These are phyloP conservation scores for Empis stercorea DNA, from an alignment of 2,888 invertebrate species.

Conservation along the genomic window DNA sequence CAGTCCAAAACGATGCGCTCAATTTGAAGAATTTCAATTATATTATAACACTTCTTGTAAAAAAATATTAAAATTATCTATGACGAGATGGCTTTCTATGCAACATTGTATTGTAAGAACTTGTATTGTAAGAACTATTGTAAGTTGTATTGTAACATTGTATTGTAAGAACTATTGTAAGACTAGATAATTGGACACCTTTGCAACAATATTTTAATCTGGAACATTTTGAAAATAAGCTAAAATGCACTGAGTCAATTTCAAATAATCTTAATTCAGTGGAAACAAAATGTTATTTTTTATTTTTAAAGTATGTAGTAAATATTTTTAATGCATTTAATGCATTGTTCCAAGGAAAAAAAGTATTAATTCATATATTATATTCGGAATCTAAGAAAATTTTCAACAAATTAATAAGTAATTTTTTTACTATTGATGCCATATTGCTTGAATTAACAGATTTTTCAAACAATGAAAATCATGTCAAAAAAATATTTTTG, in stretches of 20 bases:
- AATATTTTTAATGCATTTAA: constrained; percentile 1
- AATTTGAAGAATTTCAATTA: constrained; percentile 3
- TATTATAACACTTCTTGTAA: background rate
- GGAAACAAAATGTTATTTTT: background rate
- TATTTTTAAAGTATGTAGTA: background rate
- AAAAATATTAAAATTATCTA: background rate
- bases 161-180: constrained; percentile 1
- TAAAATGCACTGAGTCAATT: background rate
- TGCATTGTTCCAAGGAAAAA: background rate
- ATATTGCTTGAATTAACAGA: background rate
- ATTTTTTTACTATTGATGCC: background rate
- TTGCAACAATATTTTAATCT: constrained; percentile 1
- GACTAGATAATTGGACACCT: constrained; percentile 1
- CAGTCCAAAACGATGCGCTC: no score
- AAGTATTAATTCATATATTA: background rate
- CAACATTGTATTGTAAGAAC: no score
- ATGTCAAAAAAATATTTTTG: background rate
- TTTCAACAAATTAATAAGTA: background rate
- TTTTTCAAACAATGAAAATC: background rate
- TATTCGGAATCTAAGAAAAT: constrained; percentile 1
- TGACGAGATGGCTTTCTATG: no score
- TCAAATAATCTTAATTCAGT: background rate
- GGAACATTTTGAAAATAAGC: constrained; percentile 4
- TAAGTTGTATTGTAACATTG: no score
- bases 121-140: no score